Percentiles rank a stretch among this genome's conserved stretches.
Conservation (phyloP, 1,140 invertebrate genomes). For the Octopus bimaculoides region DNA sequence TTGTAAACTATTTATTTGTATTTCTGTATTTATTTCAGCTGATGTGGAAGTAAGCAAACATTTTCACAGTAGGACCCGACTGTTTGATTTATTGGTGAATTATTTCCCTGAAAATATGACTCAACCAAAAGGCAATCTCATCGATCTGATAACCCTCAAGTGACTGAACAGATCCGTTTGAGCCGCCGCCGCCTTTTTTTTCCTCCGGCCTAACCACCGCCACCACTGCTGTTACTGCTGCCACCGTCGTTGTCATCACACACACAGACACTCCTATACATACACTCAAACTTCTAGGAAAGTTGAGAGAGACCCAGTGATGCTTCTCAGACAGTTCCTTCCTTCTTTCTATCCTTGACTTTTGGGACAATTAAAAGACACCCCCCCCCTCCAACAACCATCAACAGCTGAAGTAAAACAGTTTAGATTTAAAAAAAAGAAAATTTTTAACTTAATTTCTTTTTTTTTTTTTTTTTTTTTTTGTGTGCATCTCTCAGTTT, state of each 20-base stretch:
- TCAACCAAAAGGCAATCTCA: conserved; percentile 68
- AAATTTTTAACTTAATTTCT: too few relatives aligned
- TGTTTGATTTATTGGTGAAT: conserved; percentile 68
- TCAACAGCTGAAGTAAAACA: too few relatives aligned
- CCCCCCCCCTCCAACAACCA: too few relatives aligned
- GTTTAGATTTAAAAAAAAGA: too few relatives aligned
- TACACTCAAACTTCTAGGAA: too few relatives aligned
- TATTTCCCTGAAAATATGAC: conserved; percentile 72
- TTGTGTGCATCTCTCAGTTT: too few relatives aligned
- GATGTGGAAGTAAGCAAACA: conserved; percentile 45
- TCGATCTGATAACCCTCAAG: conserved; percentile 62
- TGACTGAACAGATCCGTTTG: conserved; percentile 17
- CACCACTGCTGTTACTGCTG: not conserved
- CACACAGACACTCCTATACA: too few relatives aligned
- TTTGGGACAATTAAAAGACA: not conserved
- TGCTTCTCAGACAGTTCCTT: too few relatives aligned
- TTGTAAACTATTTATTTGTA: not conserved
- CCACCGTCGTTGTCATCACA: not conserved
- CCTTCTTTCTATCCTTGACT: too few relatives aligned
- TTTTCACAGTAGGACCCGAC: conserved; percentile 61
- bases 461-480: too few relatives aligned
- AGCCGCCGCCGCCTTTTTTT: not conserved
- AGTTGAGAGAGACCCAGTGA: too few relatives aligned
- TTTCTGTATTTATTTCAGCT: conserved; percentile 20
- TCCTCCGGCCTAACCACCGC: not conserved